These are phyloP conservation scores for Nephotettix cincticeps DNA, from an alignment of 1,140 invertebrate species.

Conservation along the genomic window DNA sequence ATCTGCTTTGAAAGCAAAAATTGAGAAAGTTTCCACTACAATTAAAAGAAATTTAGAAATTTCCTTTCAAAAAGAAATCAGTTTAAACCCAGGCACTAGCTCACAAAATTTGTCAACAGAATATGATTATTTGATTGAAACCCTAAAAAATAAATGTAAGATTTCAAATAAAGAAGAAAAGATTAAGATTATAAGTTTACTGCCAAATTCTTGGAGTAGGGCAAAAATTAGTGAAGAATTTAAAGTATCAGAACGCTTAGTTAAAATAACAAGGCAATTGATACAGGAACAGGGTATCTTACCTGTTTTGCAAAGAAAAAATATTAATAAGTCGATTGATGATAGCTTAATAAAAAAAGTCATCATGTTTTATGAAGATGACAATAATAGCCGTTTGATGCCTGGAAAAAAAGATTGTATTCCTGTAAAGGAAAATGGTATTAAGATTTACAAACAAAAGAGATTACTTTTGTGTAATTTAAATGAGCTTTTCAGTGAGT, in stretches of 20 bases:
- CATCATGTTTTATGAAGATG: slow-evolving; percentile 12
- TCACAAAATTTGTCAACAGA: slow-evolving; percentile 10
- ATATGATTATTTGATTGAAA: slow-evolving; percentile 21
- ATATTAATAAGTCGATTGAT: neutral
- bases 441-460: slow-evolving; percentile 29
- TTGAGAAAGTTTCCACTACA: slow-evolving; percentile 6
- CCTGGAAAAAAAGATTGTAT: slow-evolving; percentile 36
- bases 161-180: slow-evolving; percentile 27
- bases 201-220: slow-evolving; percentile 18
- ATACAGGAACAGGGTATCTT: slow-evolving; percentile 28
- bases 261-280: slow-evolving; percentile 23
- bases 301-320: slow-evolving; percentile 19
- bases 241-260: slow-evolving; percentile 22
- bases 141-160: slow-evolving; percentile 24
- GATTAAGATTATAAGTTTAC: slow-evolving; percentile 29
- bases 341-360: slow-evolving; percentile 18
- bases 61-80: neutral
- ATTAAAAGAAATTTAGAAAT: slow-evolving; percentile 15
- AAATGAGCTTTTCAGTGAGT: slow-evolving; percentile 29
- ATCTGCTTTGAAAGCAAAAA: slow-evolving; percentile 12
- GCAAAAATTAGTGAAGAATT: slow-evolving; percentile 20
- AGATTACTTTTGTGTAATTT: slow-evolving; percentile 30
- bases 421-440: slow-evolving; percentile 25
- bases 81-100: neutral
- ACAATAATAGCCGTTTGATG: neutral